phyloP scores from a whole-genome alignment of 2,113 vertebrate genomes.

The Amblyornis subalaris region DNA sequence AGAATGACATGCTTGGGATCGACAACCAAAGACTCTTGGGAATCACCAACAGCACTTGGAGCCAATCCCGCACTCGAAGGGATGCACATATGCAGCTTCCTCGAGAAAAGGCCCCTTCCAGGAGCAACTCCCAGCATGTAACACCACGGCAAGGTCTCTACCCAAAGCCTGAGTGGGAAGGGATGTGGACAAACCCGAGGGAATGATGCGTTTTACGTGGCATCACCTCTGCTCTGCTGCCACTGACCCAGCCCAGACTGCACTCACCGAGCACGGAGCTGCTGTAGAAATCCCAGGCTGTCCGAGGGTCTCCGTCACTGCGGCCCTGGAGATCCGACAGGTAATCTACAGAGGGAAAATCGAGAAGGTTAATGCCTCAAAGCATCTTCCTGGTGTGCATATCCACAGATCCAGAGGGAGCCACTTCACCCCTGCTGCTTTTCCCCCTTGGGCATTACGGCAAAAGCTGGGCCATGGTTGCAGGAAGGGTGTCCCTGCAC shows the following conservation, averaged over 20 bases:
- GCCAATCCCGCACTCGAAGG: not conserved
- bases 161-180: not conserved
- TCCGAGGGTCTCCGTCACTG: slow-evolving; percentile 80
- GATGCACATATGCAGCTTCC: not conserved
- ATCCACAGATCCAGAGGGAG: not conserved
- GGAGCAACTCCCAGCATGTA: not conserved
- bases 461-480: not conserved
- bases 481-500: not conserved
- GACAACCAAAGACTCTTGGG: not conserved
- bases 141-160: fast-evolving
- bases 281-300: slow-evolving; percentile 96
- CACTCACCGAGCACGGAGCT: slow-evolving; percentile 91
- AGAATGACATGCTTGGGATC: fast-evolving
- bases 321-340: slow-evolving; percentile 91
- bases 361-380: not conserved
- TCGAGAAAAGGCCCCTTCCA: not conserved
- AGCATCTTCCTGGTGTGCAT: not conserved
- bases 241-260: fast-evolving
- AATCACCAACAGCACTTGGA: not conserved
- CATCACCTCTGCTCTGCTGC: not conserved
- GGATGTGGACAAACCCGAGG: fast-evolving
- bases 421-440: not conserved
- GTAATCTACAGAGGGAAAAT: slow-evolving; percentile 78
- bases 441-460: not conserved
- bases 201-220: fast-evolving